Conservation (phyloP, 2,113 vertebrate species). For the Burhinus bistriatus region DNA sequence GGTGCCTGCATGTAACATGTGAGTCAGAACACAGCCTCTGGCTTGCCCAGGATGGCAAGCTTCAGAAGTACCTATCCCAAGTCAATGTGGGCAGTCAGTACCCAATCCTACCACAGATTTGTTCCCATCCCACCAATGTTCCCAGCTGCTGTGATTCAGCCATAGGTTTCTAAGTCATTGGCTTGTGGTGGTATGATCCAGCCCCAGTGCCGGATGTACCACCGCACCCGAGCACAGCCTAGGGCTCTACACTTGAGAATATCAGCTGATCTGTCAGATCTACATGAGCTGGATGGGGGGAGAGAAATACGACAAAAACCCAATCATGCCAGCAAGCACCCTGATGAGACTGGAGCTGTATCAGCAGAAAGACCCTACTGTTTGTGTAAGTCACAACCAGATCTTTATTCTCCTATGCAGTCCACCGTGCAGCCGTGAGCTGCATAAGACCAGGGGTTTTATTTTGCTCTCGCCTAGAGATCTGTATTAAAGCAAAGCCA, state of each 20-base stretch:
- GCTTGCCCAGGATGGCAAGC: background rate
- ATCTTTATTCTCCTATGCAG: background rate
- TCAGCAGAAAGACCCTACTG: background rate
- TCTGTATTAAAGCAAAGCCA: background rate
- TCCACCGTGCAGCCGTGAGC: accelerated
- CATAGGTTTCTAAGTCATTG: accelerated
- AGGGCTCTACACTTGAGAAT: accelerated
- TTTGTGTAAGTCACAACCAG: background rate
- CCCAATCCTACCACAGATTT: background rate
- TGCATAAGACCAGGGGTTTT: accelerated
- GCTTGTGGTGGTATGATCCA: accelerated
- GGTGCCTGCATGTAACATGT: accelerated
- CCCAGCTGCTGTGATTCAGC: background rate
- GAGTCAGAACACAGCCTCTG: accelerated
- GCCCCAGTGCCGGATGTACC: background rate
- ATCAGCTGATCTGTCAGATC: background rate
- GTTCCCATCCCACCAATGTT: background rate
- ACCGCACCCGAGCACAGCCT: accelerated
- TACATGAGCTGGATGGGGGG: accelerated
- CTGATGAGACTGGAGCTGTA: background rate
- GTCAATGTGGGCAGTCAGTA: background rate
- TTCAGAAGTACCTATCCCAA: background rate
- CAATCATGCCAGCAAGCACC: background rate
- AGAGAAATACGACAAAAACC: background rate
- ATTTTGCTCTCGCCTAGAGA: background rate